Conservation (phyloP, 2,888 invertebrate genomes). For the Imbricaverruca yamaguchii region DNA sequence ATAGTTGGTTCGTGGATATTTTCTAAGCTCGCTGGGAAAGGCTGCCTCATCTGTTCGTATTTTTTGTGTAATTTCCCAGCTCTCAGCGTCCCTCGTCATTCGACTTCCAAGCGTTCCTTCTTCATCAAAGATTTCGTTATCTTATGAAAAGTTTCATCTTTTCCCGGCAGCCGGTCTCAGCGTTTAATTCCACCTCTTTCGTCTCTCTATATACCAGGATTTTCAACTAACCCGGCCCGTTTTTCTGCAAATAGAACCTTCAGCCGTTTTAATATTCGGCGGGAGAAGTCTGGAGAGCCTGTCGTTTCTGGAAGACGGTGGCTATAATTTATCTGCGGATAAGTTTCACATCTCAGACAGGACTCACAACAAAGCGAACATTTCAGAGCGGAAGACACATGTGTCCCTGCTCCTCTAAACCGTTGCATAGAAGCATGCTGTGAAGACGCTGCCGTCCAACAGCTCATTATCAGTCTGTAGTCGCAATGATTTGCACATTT, state of each 20-base stretch:
- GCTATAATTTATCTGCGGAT: not conserved
- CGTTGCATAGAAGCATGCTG: not conserved
- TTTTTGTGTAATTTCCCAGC: not conserved
- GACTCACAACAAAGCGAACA: not conserved
- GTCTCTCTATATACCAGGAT: conserved; percentile 1
- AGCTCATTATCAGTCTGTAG: no score
- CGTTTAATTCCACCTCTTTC: conserved; percentile 16
- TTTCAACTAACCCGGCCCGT: not conserved
- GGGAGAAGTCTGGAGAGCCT: not conserved
- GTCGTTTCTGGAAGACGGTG: not conserved
- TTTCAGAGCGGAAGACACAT: not conserved
- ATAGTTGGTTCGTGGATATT: no score
- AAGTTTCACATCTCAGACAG: not conserved
- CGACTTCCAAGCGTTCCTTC: not conserved
- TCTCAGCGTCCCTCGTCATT: not conserved
- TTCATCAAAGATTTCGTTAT: conserved; percentile 17
- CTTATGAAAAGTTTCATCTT: conserved; percentile 18
- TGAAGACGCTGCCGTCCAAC: not conserved
- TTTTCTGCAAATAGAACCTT: not conserved
- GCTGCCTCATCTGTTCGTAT: not conserved
- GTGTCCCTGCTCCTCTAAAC: not conserved
- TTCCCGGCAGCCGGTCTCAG: not conserved
- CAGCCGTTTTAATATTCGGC: conserved; percentile 11
- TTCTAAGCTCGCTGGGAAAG: not conserved
- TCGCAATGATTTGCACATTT: no score